Conservation (phyloP, 2,113 vertebrate species). For the Strix aluco region DNA sequence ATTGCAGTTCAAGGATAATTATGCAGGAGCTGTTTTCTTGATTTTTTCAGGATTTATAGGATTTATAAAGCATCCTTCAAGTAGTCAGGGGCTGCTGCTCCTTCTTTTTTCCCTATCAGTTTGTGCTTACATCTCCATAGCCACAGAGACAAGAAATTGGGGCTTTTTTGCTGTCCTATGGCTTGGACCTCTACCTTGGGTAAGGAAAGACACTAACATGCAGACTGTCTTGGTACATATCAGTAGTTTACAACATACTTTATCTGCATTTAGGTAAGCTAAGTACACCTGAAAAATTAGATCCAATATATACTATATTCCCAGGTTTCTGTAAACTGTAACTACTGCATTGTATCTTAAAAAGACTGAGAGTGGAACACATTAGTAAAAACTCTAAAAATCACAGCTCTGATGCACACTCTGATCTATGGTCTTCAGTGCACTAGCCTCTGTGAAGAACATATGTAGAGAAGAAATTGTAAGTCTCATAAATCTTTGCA, state of each 20-base stretch:
- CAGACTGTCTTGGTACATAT: neutral
- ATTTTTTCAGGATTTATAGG: neutral
- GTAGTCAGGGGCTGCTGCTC: neutral
- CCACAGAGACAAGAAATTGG: neutral
- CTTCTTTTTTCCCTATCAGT: neutral
- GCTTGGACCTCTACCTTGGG: neutral
- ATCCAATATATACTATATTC: neutral
- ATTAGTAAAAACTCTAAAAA: neutral
- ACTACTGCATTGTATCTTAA: neutral
- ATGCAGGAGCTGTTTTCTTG: neutral
- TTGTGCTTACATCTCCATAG: neutral
- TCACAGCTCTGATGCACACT: neutral
- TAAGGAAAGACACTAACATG: neutral
- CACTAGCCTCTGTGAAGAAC: neutral
- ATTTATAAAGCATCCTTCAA: neutral
- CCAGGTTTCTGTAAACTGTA: neutral
- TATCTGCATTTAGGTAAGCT: neutral
- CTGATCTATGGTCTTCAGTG: neutral
- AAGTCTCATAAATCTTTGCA: neutral
- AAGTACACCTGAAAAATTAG: neutral
- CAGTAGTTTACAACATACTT: neutral
- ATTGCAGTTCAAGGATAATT: neutral
- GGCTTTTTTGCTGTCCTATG: neutral
- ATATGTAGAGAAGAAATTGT: neutral
- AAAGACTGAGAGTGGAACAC: neutral